These are phyloP conservation scores for Prunella strophiata DNA, from an alignment of 2,797 vertebrate species.

Conservation along the genomic window DNA sequence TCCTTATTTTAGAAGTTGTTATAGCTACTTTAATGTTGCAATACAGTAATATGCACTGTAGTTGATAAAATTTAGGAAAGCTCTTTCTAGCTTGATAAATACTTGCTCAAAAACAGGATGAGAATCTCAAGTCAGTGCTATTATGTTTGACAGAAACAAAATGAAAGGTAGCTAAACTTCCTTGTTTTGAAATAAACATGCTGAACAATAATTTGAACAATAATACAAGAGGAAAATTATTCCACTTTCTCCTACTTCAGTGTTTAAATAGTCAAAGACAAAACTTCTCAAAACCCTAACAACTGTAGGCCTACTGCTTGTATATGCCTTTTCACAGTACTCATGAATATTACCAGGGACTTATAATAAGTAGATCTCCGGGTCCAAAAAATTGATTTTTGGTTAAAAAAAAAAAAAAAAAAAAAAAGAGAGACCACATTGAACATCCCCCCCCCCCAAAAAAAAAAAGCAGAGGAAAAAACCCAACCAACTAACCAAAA, in stretches of 20 bases:
- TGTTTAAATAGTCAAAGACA: background rate
- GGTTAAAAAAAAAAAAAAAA: background rate
- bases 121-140: background rate
- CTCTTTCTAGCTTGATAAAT: background rate
- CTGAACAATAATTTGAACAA: background rate
- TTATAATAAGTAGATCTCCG: background rate
- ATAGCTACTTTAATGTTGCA: background rate
- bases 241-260: background rate
- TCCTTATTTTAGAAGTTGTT: background rate
- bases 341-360: background rate
- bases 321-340: background rate
- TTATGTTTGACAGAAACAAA: background rate
- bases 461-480: background rate
- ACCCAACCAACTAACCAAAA: accelerated
- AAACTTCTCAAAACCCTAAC: background rate
- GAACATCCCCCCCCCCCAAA: background rate
- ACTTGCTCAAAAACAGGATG: background rate
- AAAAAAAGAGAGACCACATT: too few species aligned
- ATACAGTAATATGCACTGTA: background rate
- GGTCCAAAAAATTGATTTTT: background rate
- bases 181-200: background rate
- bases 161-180: background rate
- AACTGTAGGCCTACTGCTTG: background rate
- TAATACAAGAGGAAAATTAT: background rate
- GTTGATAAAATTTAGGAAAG: background rate